Base-by-base conservation (phyloP, 2,797 vertebrate species). In the Crocidura indochinensis region DNA sequence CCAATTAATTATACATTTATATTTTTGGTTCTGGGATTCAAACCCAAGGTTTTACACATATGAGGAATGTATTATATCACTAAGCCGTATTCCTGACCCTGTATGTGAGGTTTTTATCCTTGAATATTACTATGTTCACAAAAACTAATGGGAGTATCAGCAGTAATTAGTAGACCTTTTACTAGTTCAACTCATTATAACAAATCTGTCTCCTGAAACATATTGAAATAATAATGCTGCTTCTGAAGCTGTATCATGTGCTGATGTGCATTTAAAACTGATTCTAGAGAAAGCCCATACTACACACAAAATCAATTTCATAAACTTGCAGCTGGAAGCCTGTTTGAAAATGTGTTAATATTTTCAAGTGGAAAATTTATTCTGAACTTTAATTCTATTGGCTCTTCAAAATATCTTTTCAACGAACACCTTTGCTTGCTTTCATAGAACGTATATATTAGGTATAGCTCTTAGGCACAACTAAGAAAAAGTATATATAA, bases 291-390 rank as follows among this genome's bases (percentile, higher is more conserved):
- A 83, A 95, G 85, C 74, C 67, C 44, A 87, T 29, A 77, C 29
- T 29, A 0, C 26, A 44, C 62, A 82, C 17, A 88, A 92, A 93
- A 78, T 67, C 83, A 84, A 76, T 46, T 84, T 88, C 8, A 87
- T 24, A 89, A 88, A 87, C 47, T 84, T 29, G 27, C 49, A 93
- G 65, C 78, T 82, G 64, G 5, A 17, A 69, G 15, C 87, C 31
- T 90, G 20, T 67, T 22, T 90, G 60, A 94, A 88, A 88, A 51
- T 82, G 38, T 92, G 65, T n/a, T 68, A 89, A 65, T 22, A 87
- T 80, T 93, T 91, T 87, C 62, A 93, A 87, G 51, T 83, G 27
- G 75, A 87, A 93, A 95, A 95, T 75, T 47, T 69, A 92, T 81
- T 47, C 72, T 85, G 72, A 19, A 60, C 91, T 95, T 95, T 87